Evolutionary conservation across 2,113 vertebrate species (phyloP).

Genomic region (Alaudala cheleensis): DNA sequence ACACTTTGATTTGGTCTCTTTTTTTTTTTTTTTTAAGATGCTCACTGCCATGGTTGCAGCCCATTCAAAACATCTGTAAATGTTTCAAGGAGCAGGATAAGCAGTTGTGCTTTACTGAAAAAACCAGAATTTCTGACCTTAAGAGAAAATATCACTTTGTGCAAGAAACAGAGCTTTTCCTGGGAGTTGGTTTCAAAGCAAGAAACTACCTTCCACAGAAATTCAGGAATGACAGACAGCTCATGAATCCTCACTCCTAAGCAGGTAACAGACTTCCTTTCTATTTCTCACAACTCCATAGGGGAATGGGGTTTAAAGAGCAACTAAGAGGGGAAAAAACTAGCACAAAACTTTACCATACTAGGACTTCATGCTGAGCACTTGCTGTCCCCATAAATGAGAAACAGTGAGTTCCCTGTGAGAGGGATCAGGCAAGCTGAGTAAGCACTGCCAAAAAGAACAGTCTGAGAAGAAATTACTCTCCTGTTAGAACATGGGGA

Average conservation of each 20-base stretch:
- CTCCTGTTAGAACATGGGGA: not conserved
- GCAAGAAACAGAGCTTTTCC: not conserved
- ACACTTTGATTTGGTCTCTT: not conserved
- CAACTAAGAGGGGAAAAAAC: accelerated
- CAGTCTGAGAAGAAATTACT: not conserved
- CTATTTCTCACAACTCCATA: not conserved
- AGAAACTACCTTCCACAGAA: not conserved
- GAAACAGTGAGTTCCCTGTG: not conserved
- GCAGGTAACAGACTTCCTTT: not conserved
- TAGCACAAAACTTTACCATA: not conserved
- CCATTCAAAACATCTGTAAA: not conserved
- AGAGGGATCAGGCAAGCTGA: not conserved
- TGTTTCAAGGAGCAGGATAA: not conserved
- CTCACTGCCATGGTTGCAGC: not conserved
- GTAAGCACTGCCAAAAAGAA: not conserved
- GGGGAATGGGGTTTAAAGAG: not conserved
- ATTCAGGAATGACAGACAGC: not conserved
- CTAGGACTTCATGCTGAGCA: not conserved
- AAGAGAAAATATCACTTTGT: not conserved
- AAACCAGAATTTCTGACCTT: not conserved
- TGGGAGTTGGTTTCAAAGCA: not conserved
- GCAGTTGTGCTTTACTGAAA: not conserved
- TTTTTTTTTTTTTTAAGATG: not conserved
- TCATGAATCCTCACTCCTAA: not conserved
- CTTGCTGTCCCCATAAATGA: not conserved